Evolutionary conservation across 1,140 invertebrate species (phyloP).

Genomic region (Drosophila grimshawi): DNA sequence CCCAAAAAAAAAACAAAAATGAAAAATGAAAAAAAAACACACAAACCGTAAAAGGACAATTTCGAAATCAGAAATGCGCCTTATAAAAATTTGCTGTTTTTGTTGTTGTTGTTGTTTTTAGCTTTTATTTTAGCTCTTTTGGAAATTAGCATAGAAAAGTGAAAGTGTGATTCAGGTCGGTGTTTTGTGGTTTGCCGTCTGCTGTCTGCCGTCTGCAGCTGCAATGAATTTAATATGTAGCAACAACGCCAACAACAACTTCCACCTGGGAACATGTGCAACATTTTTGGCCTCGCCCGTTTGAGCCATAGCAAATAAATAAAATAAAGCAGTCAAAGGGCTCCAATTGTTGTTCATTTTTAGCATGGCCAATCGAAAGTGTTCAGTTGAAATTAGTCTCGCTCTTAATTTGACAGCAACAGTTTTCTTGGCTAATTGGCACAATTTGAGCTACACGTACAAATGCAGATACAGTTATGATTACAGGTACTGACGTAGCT

Average conservation of each 20-base stretch:
- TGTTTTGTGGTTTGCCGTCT: constrained; percentile 12
- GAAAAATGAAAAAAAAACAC: background rate
- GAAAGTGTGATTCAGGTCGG: constrained; percentile 57
- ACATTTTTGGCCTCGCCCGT: constrained; percentile 51
- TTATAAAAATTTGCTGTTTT: constrained; percentile 16
- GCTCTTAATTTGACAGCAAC: background rate
- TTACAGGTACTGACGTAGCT: background rate
- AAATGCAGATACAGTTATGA: background rate
- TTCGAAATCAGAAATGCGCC: constrained; percentile 31
- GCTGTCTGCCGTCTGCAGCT: constrained; percentile 55
- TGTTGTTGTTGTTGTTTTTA: constrained; percentile 10
- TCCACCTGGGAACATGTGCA: constrained; percentile 50
- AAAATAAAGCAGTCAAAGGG: constrained; percentile 60
- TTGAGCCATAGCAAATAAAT: constrained; percentile 41
- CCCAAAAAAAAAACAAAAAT: background rate
- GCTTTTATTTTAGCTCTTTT: constrained; percentile 24
- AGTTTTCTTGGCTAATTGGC: background rate
- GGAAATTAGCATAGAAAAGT: constrained; percentile 73
- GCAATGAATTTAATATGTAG: constrained; percentile 73
- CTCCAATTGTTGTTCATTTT: constrained; percentile 61
- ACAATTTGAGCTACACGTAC: background rate
- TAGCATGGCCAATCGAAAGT: constrained; percentile 1
- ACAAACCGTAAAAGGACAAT: constrained; percentile 39
- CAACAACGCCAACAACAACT: constrained; percentile 40
- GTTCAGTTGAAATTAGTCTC: background rate